phyloP scores from a whole-genome alignment of 2,797 vertebrate genomes.

The Strix occidentalis region DNA sequence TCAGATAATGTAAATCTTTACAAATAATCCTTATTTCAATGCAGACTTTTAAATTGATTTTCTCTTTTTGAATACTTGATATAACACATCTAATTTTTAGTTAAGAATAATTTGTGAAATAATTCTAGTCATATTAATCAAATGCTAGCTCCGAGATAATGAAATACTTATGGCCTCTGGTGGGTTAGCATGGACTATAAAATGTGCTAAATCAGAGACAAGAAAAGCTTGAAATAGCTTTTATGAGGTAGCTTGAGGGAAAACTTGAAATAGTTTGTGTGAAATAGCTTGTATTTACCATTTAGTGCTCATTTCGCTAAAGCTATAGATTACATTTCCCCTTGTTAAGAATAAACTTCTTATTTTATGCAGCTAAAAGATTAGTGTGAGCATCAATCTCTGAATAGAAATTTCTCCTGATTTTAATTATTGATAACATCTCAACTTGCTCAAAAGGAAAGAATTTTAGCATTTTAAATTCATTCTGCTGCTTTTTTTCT shows the following conservation, averaged over 20 bases:
- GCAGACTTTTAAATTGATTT: neutral
- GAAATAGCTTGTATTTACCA: conserved; percentile 6
- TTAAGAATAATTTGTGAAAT: conserved; percentile 8
- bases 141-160: neutral
- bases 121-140: conserved; percentile 27
- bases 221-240: conserved; percentile 2
- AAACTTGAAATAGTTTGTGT: neutral
- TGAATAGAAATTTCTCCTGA: neutral
- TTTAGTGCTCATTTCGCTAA: neutral
- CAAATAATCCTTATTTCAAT: neutral
- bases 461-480: neutral
- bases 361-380: neutral
- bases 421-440: neutral
- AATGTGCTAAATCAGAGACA: neutral
- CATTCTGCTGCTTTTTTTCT: neutral
- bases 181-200: neutral
- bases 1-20: neutral
- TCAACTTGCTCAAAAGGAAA: neutral
- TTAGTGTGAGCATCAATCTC: neutral
- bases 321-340: neutral
- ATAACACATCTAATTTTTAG: neutral
- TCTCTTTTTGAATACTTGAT: neutral
- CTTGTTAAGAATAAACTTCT: neutral
- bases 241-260: neutral
- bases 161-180: neutral